Evolutionary conservation across 2,888 invertebrate species (phyloP).

Genomic region (Lithophane socia): DNA sequence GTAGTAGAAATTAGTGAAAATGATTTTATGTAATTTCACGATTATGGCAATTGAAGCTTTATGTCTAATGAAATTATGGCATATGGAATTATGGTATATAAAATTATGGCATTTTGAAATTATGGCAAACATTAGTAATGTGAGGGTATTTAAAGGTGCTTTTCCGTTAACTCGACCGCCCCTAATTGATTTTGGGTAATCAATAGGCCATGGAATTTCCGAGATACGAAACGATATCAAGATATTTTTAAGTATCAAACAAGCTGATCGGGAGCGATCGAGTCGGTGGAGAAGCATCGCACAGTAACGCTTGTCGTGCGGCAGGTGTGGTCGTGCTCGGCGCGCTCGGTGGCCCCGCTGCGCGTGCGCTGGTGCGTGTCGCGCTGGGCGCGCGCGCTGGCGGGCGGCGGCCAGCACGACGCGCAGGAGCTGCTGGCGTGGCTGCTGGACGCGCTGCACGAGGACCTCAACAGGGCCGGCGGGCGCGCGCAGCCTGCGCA

Average conservation of each 20-base stretch:
- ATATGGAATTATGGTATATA: too few relatives aligned
- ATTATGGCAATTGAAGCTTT: too few relatives aligned
- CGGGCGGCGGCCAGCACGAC: slow-evolving; percentile 98
- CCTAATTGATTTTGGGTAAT: neutral
- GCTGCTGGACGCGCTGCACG: slow-evolving; percentile 97
- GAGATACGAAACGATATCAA: neutral
- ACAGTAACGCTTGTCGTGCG: too few relatives aligned
- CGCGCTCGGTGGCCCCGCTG: slow-evolving; percentile 96
- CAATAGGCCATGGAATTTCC: neutral
- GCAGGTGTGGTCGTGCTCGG: slow-evolving; percentile 95
- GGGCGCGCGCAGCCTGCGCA: slow-evolving; percentile 57
- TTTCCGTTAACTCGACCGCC: neutral
- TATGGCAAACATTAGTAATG: too few relatives aligned
- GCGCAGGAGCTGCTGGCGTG: slow-evolving; percentile 98
- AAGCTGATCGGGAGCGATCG: too few relatives aligned
- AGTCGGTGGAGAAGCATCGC: too few relatives aligned
- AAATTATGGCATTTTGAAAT: too few relatives aligned
- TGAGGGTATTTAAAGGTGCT: neutral
- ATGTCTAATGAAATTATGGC: too few relatives aligned
- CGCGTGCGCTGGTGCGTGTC: slow-evolving; percentile 96
- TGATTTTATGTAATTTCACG: too few relatives aligned
- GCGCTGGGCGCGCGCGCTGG: slow-evolving; percentile 96
- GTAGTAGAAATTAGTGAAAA: too few relatives aligned
- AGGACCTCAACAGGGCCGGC: slow-evolving; percentile 95
- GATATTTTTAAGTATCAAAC: neutral